Base-by-base conservation (phyloP, 2,888 invertebrate species). In the Watsonalla cultraria region DNA sequence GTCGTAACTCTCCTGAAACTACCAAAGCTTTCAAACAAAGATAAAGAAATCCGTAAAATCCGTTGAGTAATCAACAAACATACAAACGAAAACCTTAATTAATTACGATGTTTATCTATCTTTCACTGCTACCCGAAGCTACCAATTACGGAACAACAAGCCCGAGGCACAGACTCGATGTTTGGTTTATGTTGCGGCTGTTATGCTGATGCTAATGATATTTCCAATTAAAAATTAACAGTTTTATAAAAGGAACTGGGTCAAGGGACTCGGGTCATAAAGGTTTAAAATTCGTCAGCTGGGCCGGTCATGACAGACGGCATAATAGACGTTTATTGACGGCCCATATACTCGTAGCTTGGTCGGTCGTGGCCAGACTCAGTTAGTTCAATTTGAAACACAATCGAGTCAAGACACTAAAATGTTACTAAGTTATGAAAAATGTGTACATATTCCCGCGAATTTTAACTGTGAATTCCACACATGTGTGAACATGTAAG, bases 291-390 rank as follows among this genome's bases (percentile, higher is more conserved):
- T 82, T 86, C 83, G 77, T 80, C 70, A 75, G 82, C 78, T 86
- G 89, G 88, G 88, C 89, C 88, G 71, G 66, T 76, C 70, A 68
- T 62, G 62, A 61, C 63, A 66, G 65, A 70, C 67, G 76, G 79
- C 78, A 86, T 86, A 87, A 86, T 90, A 90, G 90, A 90, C 84
- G 88, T 89, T 90, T 90, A 90, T 89, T 84, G 84, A 76, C 71
- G 80, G 77, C 79, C 84, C 89, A 87, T 90, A 90, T 90, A n/a
- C n/a, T n/a, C n/a, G n/a, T n/a, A 90, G 90, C 87, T 81, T 69
- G 80, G 71, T 64, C 74, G 82, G 57, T 54, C 65, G 64, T 68
- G 70, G 71, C 65, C 70, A 39, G 71, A 72, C 71, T 60, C 68
- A 71, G 64, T 69, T 79, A 79, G 84, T 90, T 77, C 76, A 86